Percentiles rank a stretch among this genome's conserved stretches.
These are phyloP conservation scores for Drosophila dives DNA, from an alignment of 2,888 invertebrate species.

Conservation along the genomic window DNA sequence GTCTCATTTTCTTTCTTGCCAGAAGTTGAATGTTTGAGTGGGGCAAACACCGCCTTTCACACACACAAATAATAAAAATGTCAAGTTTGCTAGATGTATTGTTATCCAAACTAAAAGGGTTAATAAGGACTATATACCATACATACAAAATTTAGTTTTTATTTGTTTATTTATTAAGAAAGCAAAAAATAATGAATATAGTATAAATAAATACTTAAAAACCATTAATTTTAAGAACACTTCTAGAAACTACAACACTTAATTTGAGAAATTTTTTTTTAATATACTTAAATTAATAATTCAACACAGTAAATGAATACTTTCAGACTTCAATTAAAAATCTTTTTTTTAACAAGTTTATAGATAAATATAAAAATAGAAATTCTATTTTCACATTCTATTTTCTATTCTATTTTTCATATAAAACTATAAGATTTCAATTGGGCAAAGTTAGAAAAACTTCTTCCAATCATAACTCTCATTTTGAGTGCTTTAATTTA, in stretches of 20 bases:
- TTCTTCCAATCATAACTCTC: neutral
- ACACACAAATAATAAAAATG: neutral
- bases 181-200: neutral
- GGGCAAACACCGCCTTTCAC: neutral
- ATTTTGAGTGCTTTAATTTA: neutral
- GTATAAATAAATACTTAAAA: neutral
- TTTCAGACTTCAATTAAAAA: neutral
- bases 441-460: neutral
- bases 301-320: neutral
- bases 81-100: neutral
- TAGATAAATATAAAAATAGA: no score
- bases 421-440: neutral
- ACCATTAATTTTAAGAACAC: neutral
- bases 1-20: conserved; percentile 3
- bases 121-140: neutral
- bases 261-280: neutral
- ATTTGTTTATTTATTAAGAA: neutral
- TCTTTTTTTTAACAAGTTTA: neutral
- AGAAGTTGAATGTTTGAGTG: neutral
- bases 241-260: neutral
- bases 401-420: no score
- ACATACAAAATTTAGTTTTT: neutral
- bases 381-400: no score
- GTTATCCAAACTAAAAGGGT: neutral
- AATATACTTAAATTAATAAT: neutral